Evolutionary conservation across 1,140 invertebrate species (phyloP).

Genomic region (Ooceraea biroi): DNA sequence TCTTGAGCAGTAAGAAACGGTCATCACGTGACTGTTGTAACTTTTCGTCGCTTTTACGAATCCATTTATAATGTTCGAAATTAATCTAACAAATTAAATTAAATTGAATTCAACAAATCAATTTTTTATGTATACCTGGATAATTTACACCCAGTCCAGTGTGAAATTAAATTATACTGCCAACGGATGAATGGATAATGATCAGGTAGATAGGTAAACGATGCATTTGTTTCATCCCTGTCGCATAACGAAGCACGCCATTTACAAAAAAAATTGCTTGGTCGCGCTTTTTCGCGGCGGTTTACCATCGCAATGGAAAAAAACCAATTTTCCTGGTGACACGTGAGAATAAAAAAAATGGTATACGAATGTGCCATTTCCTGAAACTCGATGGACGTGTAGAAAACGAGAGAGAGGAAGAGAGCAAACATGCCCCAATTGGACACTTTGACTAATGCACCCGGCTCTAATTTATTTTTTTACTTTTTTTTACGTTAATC

Average conservation of each 20-base stretch:
- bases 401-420: slow-evolving; percentile 48
- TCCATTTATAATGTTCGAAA: not conserved
- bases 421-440: slow-evolving; percentile 67
- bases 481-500: slow-evolving; percentile 14
- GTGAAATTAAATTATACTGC: slow-evolving; percentile 33
- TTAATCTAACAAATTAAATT: too few species aligned
- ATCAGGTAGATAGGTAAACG: slow-evolving; percentile 51
- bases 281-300: slow-evolving; percentile 69
- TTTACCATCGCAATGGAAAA: slow-evolving; percentile 70
- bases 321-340: slow-evolving; percentile 74
- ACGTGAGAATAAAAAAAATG: slow-evolving; percentile 63
- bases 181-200: slow-evolving; percentile 1
- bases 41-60: not conserved
- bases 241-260: slow-evolving; percentile 66
- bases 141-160: not conserved
- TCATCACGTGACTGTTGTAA: not conserved
- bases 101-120: not conserved
- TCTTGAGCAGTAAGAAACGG: not conserved
- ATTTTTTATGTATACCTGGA: not conserved
- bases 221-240: slow-evolving; percentile 54
- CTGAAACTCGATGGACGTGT: slow-evolving; percentile 55
- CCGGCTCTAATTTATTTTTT: not conserved
- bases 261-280: slow-evolving; percentile 58
- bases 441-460: slow-evolving; percentile 62
- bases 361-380: slow-evolving; percentile 70